Evolutionary conservation across 2,797 vertebrate species (phyloP).

Genomic region (Limosa lapponica): DNA sequence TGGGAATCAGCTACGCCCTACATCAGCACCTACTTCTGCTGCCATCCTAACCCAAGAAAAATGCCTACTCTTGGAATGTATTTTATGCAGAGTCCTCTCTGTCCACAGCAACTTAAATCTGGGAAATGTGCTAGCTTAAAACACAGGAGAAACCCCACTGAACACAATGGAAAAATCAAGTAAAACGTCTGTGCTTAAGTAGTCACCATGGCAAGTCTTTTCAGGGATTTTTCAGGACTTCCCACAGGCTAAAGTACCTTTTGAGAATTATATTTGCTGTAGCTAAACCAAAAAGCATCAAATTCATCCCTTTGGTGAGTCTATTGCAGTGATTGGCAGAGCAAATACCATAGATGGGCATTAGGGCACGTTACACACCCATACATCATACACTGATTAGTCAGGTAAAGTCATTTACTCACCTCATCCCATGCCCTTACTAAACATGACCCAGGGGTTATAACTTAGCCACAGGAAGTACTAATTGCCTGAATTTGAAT

Average conservation of each 20-base stretch:
- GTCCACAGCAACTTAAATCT: background rate
- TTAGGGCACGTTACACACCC: background rate
- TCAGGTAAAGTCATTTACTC: background rate
- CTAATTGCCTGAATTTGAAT: background rate
- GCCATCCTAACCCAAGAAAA: background rate
- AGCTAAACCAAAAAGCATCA: background rate
- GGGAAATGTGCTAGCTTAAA: background rate
- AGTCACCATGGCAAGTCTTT: background rate
- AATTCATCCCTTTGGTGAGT: background rate
- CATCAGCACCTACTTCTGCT: background rate
- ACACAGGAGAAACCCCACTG: background rate
- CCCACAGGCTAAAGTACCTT: background rate
- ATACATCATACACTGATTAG: background rate
- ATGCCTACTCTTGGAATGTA: background rate
- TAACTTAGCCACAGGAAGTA: background rate
- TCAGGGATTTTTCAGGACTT: background rate
- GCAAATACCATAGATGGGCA: background rate
- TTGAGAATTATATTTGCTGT: background rate
- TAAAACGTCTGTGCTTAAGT: background rate
- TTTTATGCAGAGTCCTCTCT: background rate
- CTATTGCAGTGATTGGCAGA: background rate
- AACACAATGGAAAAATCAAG: background rate
- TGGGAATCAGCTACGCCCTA: background rate
- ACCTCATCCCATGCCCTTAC: slow-evolving; percentile 32
- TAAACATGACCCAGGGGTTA: slow-evolving; percentile 25